phyloP scores from a whole-genome alignment of 1,140 invertebrate species.

The Papilio helenus region DNA sequence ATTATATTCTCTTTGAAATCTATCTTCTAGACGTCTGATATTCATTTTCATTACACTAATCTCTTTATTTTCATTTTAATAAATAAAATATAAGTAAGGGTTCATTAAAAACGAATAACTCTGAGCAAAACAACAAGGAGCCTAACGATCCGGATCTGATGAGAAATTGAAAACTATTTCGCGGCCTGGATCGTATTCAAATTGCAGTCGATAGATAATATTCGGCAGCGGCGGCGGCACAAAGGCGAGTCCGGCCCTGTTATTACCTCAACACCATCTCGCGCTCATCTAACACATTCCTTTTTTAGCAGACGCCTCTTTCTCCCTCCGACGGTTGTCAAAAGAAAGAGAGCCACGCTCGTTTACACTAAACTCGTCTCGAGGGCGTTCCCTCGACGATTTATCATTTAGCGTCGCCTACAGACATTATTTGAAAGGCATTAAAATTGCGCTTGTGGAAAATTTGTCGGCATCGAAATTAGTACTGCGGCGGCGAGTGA shows the following conservation, averaged over 20 bases:
- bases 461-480: conserved; percentile 82
- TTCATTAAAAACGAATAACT: neutral
- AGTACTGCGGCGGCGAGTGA: conserved; percentile 72
- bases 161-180: conserved; percentile 54
- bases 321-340: conserved; percentile 62
- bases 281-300: conserved; percentile 70
- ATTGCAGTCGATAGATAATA: conserved; percentile 66
- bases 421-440: conserved; percentile 82
- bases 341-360: conserved; percentile 62
- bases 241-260: conserved; percentile 65
- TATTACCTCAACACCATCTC: conserved; percentile 81
- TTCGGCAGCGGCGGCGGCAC: conserved; percentile 64
- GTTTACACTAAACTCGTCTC: conserved; percentile 71
- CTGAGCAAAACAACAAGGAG: neutral
- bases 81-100: neutral
- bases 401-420: conserved; percentile 82
- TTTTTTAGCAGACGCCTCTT: conserved; percentile 75
- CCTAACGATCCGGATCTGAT: conserved; percentile 6
- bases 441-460: conserved; percentile 80
- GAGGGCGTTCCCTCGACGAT: conserved; percentile 78
- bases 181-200: conserved; percentile 56
- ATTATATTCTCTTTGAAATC: neutral
- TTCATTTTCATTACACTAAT: neutral
- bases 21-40: too few species aligned
- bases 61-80: neutral